Conservation (phyloP, 2,797 vertebrate genomes). For the Scyliorhinus canicula region DNA sequence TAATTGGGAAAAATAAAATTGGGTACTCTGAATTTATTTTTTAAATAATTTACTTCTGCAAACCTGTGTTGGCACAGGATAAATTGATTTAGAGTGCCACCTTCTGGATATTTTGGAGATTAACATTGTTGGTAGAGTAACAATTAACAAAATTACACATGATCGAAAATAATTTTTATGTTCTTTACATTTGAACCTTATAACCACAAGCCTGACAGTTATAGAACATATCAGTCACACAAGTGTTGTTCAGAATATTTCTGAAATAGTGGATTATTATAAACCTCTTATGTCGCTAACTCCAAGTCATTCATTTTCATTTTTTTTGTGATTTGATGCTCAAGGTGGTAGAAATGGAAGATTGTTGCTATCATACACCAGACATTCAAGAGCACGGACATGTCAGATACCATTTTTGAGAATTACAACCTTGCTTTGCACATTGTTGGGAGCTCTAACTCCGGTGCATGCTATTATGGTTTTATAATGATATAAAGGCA, state of each 20-base stretch:
- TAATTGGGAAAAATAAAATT: too few species aligned
- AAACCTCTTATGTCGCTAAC: neutral
- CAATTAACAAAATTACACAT: neutral
- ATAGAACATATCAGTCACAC: neutral
- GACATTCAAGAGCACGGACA: neutral
- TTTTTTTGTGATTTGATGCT: neutral
- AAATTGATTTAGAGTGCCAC: conserved; percentile 9
- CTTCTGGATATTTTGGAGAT: conserved; percentile 6
- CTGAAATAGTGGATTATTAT: neutral
- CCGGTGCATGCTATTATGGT: neutral
- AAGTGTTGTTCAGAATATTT: neutral
- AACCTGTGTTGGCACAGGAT: neutral
- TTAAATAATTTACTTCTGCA: neutral
- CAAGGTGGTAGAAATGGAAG: neutral
- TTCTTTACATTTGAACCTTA: neutral
- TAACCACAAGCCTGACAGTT: neutral
- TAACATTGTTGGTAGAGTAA: neutral
- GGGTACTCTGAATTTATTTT: too few species aligned
- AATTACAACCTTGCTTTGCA: neutral
- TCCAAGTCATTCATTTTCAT: neutral
- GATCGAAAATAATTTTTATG: neutral
- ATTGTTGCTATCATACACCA: neutral
- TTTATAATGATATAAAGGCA: too few species aligned
- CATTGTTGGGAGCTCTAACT: neutral
- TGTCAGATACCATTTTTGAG: neutral